Percentiles rank a stretch among this genome's conserved stretches.
Evolutionary conservation across 2,113 vertebrate genomes (phyloP).

Genomic region (Anarhynchus alexandrinus): DNA sequence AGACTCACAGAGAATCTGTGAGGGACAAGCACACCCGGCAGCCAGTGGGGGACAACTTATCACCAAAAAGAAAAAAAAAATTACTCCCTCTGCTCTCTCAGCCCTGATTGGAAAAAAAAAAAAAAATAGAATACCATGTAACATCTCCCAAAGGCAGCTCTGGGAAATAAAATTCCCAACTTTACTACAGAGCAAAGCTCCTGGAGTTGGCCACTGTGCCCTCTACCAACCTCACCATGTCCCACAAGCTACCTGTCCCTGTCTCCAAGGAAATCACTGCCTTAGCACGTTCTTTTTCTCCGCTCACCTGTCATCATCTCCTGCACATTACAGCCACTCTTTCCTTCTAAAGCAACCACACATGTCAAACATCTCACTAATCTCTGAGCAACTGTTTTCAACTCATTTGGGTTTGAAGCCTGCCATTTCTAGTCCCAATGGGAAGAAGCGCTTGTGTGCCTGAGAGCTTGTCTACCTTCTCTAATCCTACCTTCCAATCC

Average conservation of each 20-base stretch:
- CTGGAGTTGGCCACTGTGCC: not conserved
- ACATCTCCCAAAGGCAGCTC: not conserved
- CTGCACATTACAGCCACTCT: not conserved
- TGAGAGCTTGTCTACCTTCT: not conserved
- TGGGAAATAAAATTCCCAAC: not conserved
- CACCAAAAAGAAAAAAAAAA: not conserved
- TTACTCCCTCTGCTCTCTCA: not conserved
- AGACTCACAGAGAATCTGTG: not conserved
- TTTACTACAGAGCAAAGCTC: not conserved
- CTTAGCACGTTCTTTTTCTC: not conserved
- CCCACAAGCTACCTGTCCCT: not conserved
- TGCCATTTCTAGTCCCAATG: not conserved
- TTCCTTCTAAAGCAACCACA: not conserved
- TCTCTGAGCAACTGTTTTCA: not conserved
- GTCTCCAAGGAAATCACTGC: not conserved
- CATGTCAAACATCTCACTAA: not conserved
- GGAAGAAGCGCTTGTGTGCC: not conserved
- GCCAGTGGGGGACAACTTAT: rapidly evolving
- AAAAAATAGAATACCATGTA: not conserved
- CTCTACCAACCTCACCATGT: not conserved
- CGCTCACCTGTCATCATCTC: not conserved
- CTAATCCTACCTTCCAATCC: not conserved
- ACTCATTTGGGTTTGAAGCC: not conserved
- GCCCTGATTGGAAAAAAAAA: rapidly evolving
- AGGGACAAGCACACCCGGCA: not conserved